Conservation (phyloP, 2,797 vertebrate species). For the Mastacembelus armatus region DNA sequence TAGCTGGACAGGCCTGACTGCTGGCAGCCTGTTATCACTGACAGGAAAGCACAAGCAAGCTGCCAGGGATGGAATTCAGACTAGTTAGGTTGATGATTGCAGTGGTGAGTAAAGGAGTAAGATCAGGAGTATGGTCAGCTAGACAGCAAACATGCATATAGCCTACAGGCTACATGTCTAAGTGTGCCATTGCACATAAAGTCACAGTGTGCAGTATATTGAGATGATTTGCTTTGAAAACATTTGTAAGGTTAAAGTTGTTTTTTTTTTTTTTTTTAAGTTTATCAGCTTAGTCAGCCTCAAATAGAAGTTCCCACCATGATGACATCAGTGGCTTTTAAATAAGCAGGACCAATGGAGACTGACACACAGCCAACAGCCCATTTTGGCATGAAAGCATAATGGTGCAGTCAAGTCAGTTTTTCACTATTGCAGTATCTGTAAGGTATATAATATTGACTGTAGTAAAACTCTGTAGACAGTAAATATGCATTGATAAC, state of each 20-base stretch:
- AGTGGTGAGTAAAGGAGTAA: conserved; percentile 17
- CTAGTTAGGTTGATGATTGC: conserved; percentile 37
- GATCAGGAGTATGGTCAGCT: conserved; percentile 3
- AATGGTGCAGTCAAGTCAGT: neutral
- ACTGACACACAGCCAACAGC: conserved; percentile 12
- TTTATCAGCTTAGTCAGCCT: conserved; percentile 27
- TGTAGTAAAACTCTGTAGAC: conserved; percentile 1
- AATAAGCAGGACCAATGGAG: conserved; percentile 23
- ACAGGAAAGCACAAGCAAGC: conserved; percentile 58
- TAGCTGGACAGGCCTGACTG: conserved; percentile 46
- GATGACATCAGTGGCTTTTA: conserved; percentile 24
- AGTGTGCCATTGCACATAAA: conserved; percentile 3
- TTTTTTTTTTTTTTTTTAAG: neutral
- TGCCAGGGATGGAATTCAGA: conserved; percentile 41
- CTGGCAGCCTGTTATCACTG: conserved; percentile 62
- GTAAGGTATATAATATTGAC: neutral
- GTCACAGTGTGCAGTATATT: neutral
- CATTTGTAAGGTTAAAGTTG: too few species aligned
- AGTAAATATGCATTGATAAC: neutral
- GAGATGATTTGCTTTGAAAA: neutral
- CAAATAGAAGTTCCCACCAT: conserved; percentile 1
- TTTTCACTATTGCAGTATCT: neutral
- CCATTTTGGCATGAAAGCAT: conserved; percentile 2
- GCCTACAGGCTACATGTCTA: neutral
- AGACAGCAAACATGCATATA: conserved; percentile 4